These are phyloP conservation scores for Cryptocheilus praepositus DNA, from an alignment of 2,888 invertebrate species.

Conservation along the genomic window DNA sequence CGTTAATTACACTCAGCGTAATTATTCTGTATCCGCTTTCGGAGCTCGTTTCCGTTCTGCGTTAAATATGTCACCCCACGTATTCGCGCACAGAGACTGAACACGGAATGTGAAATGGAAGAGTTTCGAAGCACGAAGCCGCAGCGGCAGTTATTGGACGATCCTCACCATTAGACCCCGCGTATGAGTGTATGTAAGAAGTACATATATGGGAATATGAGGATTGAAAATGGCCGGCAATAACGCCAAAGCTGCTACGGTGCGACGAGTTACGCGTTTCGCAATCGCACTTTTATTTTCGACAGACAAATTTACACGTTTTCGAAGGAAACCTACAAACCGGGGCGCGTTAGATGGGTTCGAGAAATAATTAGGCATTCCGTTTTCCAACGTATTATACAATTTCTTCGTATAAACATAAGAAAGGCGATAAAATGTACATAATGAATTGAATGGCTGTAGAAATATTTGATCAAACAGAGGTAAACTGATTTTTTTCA, in stretches of 20 bases:
- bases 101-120: conserved; percentile 39
- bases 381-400: too few relatives aligned
- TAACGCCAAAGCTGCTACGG: conserved; percentile 44
- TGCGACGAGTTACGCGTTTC: conserved; percentile 42
- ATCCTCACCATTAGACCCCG: conserved; percentile 41
- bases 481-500: too few relatives aligned
- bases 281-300: conserved; percentile 38
- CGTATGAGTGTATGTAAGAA: conserved; percentile 24
- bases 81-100: conserved; percentile 33
- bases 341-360: too few relatives aligned
- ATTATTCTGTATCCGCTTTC: too few relatives aligned
- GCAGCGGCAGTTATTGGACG: conserved; percentile 45
- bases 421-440: too few relatives aligned
- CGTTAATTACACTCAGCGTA: too few relatives aligned
- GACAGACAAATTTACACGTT: conserved; percentile 21
- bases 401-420: too few relatives aligned
- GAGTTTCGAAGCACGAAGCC: conserved; percentile 40
- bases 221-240: conserved; percentile 55
- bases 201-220: conserved; percentile 27
- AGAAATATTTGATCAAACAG: too few relatives aligned
- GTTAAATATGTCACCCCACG: background rate
- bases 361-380: too few relatives aligned
- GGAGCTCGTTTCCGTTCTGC: too few relatives aligned
- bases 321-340: too few relatives aligned
- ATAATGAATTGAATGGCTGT: too few relatives aligned